Base-by-base conservation (phyloP, 2,888 invertebrate genomes). In the Melanostoma mellinum region DNA sequence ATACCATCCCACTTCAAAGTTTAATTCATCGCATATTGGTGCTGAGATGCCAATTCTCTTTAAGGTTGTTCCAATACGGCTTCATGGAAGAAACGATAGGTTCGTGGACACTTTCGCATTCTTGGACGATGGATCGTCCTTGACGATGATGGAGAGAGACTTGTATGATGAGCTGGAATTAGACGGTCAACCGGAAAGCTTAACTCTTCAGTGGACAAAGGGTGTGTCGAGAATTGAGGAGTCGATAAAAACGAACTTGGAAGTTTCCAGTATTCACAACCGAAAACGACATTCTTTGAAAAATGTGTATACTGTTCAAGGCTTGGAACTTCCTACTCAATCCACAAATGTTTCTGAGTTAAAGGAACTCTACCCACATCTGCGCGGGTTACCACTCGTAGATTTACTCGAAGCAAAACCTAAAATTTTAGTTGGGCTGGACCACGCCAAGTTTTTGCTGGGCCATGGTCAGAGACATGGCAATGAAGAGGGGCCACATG, bases 391-490 rank as follows among this genome's bases (percentile, higher is more conserved):
- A 3, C 55, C 55, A 3, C 36, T 55, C 8, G 6, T 38, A 55
- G 55, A 42, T 9, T 42, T 44, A 9, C 32, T 32, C 4, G 33
- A 60, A 1, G 60, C 60, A 10, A 60, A 60, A n/a, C 60, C 60
- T 9, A 60, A 60, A 38, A 60, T 60, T 10, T 60, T 42, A 40
- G 33, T 60, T 10, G 44, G 52, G 1, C n/a, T 65, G 4, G 50
- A 48, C 38, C 63, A 63, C 4, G 46, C 63, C 9, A 63, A 63
- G 8, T 48, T 48, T 35, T 6, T 55, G 35, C 6, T 30, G 6
- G 3, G n/a, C 5, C n/a, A 36, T 4, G 10, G 36, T 3, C 55
- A 55, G 33, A 32, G 32, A 35, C 4, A 10, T 35, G n/a, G 55
- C 3, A n/a, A 36, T 32, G 36, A 55, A 36, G 10, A 55, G 1